Evolutionary conservation across 1,140 invertebrate species (phyloP).

Genomic region (Augochlora pura): DNA sequence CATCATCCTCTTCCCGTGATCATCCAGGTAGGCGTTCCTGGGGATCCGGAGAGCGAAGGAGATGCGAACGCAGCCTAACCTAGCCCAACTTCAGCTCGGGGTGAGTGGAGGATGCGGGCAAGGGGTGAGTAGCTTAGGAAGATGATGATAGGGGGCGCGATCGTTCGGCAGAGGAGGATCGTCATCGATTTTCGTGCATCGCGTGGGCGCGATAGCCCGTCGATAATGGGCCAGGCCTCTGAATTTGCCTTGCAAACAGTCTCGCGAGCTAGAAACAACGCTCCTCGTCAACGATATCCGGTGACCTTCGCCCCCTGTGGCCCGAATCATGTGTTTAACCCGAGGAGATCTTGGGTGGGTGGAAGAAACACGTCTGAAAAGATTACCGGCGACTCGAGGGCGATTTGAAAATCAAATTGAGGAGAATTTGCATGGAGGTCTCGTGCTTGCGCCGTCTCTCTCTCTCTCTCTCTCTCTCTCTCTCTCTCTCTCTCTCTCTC

Average conservation of each 20-base stretch:
- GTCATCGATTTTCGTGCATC: conserved; percentile 59
- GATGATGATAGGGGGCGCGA: neutral
- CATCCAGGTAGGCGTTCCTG: neutral
- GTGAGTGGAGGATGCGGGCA: too few relatives aligned
- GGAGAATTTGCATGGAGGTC: neutral
- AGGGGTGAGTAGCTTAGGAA: too few relatives aligned
- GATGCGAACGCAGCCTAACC: neutral
- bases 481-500: too few relatives aligned
- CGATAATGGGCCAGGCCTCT: conserved; percentile 18
- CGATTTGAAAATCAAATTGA: conserved; percentile 23
- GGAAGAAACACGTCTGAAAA: neutral
- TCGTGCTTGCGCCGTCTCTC: too few relatives aligned
- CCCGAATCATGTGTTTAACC: neutral
- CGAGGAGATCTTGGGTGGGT: neutral
- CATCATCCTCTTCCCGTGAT: too few relatives aligned
- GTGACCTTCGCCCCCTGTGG: neutral
- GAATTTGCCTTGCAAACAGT: conserved; percentile 41
- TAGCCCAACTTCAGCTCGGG: neutral
- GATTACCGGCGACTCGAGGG: conserved; percentile 15
- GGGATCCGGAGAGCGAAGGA: neutral
- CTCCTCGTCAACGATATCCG: neutral
- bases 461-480: too few relatives aligned
- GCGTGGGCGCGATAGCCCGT: conserved; percentile 45
- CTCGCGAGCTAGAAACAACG: neutral
- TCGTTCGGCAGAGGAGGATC: neutral